Percentiles rank a stretch among this genome's conserved stretches.
Evolutionary conservation across 2,797 vertebrate genomes (phyloP).

Genomic region (Phoxinus dragarum): DNA sequence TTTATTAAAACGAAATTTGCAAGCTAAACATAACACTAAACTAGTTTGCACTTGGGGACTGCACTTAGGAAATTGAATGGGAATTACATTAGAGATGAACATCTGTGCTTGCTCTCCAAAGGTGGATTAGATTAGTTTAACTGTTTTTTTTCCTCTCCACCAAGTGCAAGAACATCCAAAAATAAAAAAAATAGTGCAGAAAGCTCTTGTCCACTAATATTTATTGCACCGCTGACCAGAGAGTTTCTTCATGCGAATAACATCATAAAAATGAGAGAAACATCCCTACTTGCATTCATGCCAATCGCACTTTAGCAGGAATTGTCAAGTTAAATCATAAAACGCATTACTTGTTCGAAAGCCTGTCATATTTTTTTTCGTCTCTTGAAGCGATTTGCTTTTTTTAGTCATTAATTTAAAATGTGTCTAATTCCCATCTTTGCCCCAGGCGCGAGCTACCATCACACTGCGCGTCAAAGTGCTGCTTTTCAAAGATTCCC

Average conservation of each 20-base stretch:
- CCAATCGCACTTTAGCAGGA: constrained; percentile 31
- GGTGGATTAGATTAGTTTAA: constrained; percentile 67
- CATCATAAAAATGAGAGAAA: constrained; percentile 31
- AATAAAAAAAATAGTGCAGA: constrained; percentile 20
- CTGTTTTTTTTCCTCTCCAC: constrained; percentile 40
- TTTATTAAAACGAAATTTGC: constrained; percentile 93
- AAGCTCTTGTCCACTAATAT: constrained; percentile 43
- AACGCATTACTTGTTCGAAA: constrained; percentile 57
- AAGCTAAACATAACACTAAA: constrained; percentile 91
- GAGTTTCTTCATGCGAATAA: constrained; percentile 36
- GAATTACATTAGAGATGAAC: constrained; percentile 92
- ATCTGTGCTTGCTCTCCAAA: constrained; percentile 71
- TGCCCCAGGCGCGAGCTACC: constrained; percentile 46
- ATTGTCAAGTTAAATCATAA: constrained; percentile 56
- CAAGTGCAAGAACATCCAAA: constrained; percentile 22
- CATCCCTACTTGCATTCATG: constrained; percentile 9
- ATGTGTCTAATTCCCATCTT: constrained; percentile 50
- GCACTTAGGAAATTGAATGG: constrained; percentile 93
- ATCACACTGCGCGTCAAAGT: constrained; percentile 42
- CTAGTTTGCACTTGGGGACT: constrained; percentile 88
- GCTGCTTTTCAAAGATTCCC: constrained; percentile 34
- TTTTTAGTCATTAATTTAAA: constrained; percentile 61
- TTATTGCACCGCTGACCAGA: constrained; percentile 34
- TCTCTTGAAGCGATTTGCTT: constrained; percentile 50
- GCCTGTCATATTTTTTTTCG: constrained; percentile 45